Base-by-base conservation (phyloP, 2,888 invertebrate genomes). In the Stomorhina lunata region DNA sequence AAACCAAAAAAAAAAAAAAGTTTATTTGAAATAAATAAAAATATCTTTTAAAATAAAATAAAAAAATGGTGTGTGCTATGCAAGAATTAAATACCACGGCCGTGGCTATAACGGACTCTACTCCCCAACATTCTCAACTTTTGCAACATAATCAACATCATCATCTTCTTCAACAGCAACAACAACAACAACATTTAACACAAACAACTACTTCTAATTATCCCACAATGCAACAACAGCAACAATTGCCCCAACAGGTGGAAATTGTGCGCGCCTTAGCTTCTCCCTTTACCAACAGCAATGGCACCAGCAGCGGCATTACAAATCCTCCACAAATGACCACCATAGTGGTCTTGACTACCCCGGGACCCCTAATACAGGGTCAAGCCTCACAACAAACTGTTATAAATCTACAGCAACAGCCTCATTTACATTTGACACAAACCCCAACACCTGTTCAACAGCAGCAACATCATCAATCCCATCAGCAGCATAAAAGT, bases 51-150 rank as follows among this genome's bases (percentile, higher is more conserved):
- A 79, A 82, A 57, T 59, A 77, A 63, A n/a, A 59, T 55, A 63
- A 1, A 43, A 68, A 86, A 87, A 91, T 91, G 91, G 91, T 91
- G 88, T 91, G 91, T 89, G 91, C 90, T 87, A 91, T 91, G 88
- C 91, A 91, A 87, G 90, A 90, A 78, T 80, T 87, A 80, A 83
- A 88, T 82, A 72, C 84, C 40, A 84, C 85, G 10, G 78, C 84
- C 45, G 81, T 84, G 43, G 84, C 81, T 57, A 84, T 83, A 37
- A 81, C 73, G 34, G 87, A 86, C 34, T 81, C 84, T 45, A 85
- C 84, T 48, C 87, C 86, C 4, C 86, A 86, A 17, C 86, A 86
- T 22, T 87, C 86, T 27, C 87, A 87, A 15, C 84, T 84, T 12
- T 79, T 55, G n/a, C 78, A 65, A 71, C 80, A 82, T 25, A 73